These are phyloP conservation scores for Seriola rivoliana DNA, from an alignment of 2,113 vertebrate species.

Conservation along the genomic window DNA sequence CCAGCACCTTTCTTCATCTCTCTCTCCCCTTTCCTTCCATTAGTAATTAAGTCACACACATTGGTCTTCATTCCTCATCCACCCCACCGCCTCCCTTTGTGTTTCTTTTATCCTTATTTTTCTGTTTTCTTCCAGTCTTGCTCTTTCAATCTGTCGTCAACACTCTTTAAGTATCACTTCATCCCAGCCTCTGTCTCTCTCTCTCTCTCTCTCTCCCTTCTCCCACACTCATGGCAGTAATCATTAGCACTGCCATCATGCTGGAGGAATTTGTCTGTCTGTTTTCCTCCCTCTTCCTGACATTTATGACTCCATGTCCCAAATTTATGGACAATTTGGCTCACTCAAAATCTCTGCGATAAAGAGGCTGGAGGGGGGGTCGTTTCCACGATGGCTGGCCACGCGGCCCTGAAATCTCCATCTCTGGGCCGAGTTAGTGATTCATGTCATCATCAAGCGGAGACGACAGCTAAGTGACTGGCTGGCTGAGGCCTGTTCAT, in stretches of 20 bases:
- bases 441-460: constrained; percentile 70
- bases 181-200: background rate
- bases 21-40: constrained; percentile 24
- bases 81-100: constrained; percentile 4
- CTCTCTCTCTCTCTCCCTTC: background rate
- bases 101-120: constrained; percentile 15
- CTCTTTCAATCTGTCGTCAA: background rate
- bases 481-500: constrained; percentile 61
- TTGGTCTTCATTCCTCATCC: constrained; percentile 15
- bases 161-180: constrained; percentile 11
- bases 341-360: constrained; percentile 79
- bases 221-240: constrained; percentile 18
- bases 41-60: constrained; percentile 36
- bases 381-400: constrained; percentile 76
- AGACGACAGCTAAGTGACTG: constrained; percentile 66
- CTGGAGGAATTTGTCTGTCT: constrained; percentile 70
- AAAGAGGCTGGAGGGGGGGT: constrained; percentile 57
- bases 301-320: constrained; percentile 78
- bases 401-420: constrained; percentile 57
- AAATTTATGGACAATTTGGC: constrained; percentile 83
- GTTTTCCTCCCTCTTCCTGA: constrained; percentile 74
- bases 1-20: constrained; percentile 23
- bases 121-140: constrained; percentile 3
- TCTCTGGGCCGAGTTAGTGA: constrained; percentile 67
- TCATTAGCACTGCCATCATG: constrained; percentile 75